These are phyloP conservation scores for Azorinus chamasolen DNA, from an alignment of 2,888 invertebrate species.

Conservation along the genomic window DNA sequence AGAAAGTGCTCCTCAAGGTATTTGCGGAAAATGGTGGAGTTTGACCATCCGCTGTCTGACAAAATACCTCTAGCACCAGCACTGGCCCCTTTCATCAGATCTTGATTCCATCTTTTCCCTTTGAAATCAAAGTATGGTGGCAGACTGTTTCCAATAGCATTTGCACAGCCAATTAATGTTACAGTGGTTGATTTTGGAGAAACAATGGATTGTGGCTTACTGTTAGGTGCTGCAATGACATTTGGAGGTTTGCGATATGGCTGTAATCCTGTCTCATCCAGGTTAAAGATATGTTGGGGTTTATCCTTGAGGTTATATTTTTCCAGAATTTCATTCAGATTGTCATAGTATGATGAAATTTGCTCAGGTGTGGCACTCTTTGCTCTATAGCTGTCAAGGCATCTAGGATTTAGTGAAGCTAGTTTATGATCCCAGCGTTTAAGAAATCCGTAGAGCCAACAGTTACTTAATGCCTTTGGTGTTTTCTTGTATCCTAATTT, in stretches of 20 bases:
- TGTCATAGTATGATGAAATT: conserved; percentile 18
- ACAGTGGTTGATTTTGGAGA: conserved; percentile 21
- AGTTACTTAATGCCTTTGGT: no score
- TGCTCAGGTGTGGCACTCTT: no score
- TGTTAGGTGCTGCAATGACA: no score
- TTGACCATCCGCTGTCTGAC: conserved; percentile 43
- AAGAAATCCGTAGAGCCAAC: no score
- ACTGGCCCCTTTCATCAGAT: conserved; percentile 23
- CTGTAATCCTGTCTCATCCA: conserved; percentile 47
- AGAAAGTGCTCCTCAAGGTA: conserved; percentile 41
- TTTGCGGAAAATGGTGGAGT: conserved; percentile 24
- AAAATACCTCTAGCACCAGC: conserved; percentile 30
- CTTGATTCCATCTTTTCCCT: conserved; percentile 11
- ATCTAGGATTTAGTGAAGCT: conserved; percentile 20
- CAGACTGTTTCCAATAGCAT: conserved; percentile 10
- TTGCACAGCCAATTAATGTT: conserved; percentile 29
- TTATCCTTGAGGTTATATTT: no score
- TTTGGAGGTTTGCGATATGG: conserved; percentile 3
- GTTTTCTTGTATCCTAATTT: neutral
- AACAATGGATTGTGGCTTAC: conserved; percentile 13
- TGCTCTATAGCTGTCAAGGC: no score
- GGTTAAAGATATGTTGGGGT: conserved; percentile 36
- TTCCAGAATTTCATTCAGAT: conserved; percentile 6
- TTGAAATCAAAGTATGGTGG: conserved; percentile 49
- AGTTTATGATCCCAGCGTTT: conserved; percentile 25